These are phyloP conservation scores for Gonatopus flavifemur DNA, from an alignment of 1,140 invertebrate genomes.

Conservation along the genomic window DNA sequence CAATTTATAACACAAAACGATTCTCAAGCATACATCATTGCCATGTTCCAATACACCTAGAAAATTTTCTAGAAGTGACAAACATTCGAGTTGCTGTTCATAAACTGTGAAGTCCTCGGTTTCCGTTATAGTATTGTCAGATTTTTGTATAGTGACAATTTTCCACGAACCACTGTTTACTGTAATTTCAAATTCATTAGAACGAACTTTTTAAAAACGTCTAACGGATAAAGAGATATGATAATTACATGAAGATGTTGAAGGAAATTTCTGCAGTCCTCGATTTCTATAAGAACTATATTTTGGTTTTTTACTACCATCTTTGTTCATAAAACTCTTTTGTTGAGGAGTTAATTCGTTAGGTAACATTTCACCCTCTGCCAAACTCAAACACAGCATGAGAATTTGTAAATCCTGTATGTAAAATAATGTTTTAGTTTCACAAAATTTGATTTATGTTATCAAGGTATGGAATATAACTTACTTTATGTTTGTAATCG, in stretches of 20 bases:
- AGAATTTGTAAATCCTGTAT: constrained; percentile 45
- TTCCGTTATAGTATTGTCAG: too few species aligned
- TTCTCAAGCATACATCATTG: constrained; percentile 55
- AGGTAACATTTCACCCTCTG: constrained; percentile 48
- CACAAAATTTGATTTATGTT: constrained; percentile 7
- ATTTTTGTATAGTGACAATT: background rate
- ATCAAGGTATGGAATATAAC: constrained; percentile 1
- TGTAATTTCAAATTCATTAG: constrained; percentile 11
- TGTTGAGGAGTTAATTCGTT: constrained; percentile 42
- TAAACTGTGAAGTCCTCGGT: too few species aligned
- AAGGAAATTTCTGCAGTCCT: constrained; percentile 36
- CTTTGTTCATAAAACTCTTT: constrained; percentile 32
- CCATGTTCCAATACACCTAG: constrained; percentile 50
- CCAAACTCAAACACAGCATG: constrained; percentile 48
- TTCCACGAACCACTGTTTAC: background rate
- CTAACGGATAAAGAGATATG: background rate
- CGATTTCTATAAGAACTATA: constrained; percentile 30
- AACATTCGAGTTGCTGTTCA: constrained; percentile 39
- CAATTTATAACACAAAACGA: constrained; percentile 61
- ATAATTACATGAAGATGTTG: constrained; percentile 35
- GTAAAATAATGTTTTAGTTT: background rate
- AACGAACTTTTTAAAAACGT: too few species aligned
- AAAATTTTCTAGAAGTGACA: constrained; percentile 39
- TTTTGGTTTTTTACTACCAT: constrained; percentile 35
- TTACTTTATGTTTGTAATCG: constrained; percentile 43